Conservation (phyloP, 2,888 invertebrate species). For the Erpobdella octoculata region DNA sequence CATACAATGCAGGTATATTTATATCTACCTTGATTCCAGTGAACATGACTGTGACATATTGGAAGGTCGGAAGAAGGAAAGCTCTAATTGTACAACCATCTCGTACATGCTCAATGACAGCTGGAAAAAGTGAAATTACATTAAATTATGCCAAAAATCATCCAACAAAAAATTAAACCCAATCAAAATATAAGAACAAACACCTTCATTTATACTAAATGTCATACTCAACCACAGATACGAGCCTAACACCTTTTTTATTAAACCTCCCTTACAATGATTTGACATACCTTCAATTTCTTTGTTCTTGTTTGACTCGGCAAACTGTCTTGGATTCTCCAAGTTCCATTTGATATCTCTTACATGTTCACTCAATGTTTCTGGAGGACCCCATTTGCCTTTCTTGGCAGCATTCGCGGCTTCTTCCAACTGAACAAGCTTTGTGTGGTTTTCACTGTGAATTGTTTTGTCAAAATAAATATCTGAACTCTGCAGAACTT, state of each 20-base stretch:
- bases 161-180: not conserved
- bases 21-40: slow-evolving; percentile 73
- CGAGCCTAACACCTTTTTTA: too few species aligned
- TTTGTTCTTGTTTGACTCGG: slow-evolving; percentile 76
- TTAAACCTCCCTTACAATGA: not conserved
- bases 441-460: slow-evolving; percentile 51
- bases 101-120: slow-evolving; percentile 90
- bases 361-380: slow-evolving; percentile 60
- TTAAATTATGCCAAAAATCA: not conserved
- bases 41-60: slow-evolving; percentile 86
- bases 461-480: not conserved
- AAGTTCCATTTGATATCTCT: slow-evolving; percentile 80
- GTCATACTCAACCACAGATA: too few species aligned
- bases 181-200: not conserved
- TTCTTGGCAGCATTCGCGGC: slow-evolving; percentile 76
- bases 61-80: slow-evolving; percentile 79
- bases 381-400: slow-evolving; percentile 59
- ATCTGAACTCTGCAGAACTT: not conserved
- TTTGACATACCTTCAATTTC: slow-evolving; percentile 60
- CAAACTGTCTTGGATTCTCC: slow-evolving; percentile 73
- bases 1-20: too few species aligned
- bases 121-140: slow-evolving; percentile 49
- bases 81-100: slow-evolving; percentile 92
- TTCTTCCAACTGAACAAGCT: slow-evolving; percentile 76
- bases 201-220: not conserved